Base-by-base conservation (phyloP, 37 sponge, comb jelly and placozoan species). In the Haliclona indistincta region DNA sequence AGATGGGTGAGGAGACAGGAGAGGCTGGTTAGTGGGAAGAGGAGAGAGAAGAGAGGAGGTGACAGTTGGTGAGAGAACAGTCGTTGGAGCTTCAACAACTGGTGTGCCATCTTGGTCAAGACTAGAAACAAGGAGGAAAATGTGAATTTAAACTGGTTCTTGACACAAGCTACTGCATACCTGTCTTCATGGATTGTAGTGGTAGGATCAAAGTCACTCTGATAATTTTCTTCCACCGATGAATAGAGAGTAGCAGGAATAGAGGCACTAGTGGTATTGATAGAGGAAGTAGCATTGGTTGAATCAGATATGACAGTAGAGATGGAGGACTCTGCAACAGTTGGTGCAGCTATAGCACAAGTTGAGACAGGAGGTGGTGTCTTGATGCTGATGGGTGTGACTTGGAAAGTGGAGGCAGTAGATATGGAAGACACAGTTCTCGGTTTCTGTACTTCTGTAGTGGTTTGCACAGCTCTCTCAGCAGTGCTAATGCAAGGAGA, bases 171-270 rank as follows among this genome's bases (percentile, higher is more conserved):
- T n/a, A n/a, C 38, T 29, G 26, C 2, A 26, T 38, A 8, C 41
- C 37, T 0, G 54, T 38, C 38, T 65, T 51, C 11, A 40, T 22
- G 25, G 20, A 33, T 73, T 19, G 26, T 13, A 4, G 30, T 41
- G 40, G 67, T 81, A 2, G 20, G 53, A n/a, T 86, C 80, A 79
- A 79, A 74, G 39, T 86, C 86, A 60, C 49, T 79, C 10, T 58
- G 32, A 29, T 86, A 74, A 2, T 4, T 43, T 26, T 33, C n/a
- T 6, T n/a, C n/a, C n/a, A n/a, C n/a, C n/a, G n/a, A n/a, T n/a
- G n/a, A n/a, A n/a, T n/a, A n/a, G n/a, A n/a, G n/a, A n/a, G n/a
- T 5, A 5, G 6, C 56, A 7, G 56, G 6, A 5, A 55, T 2
- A 3, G 26, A 28, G 23, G 5, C 56, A 55, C 3, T 5, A 3